These are phyloP conservation scores for Eudiplozoon nipponicum DNA, from an alignment of 2,888 invertebrate genomes.

Conservation along the genomic window DNA sequence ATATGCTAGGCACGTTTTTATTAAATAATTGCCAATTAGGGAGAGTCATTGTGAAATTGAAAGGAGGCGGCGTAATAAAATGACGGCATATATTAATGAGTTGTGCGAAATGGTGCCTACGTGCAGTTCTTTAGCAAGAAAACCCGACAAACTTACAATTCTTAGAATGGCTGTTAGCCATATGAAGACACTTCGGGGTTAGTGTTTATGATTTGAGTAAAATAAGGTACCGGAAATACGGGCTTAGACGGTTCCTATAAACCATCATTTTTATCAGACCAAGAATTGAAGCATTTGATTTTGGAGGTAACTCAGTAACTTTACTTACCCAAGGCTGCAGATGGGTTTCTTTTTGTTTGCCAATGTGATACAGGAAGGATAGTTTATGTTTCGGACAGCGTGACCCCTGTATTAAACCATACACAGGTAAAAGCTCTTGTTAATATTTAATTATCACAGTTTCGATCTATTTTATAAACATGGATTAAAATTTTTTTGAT, in stretches of 20 bases:
- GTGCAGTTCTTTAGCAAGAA: slow-evolving; percentile 69
- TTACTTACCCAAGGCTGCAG: slow-evolving; percentile 40
- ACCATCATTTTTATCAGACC: slow-evolving; percentile 87
- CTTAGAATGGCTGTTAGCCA: slow-evolving; percentile 89
- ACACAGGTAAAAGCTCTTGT: slow-evolving; percentile 38
- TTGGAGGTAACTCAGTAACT: slow-evolving; percentile 35
- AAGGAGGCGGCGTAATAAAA: slow-evolving; percentile 76
- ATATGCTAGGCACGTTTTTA: slow-evolving; percentile 10
- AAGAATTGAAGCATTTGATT: slow-evolving; percentile 86
- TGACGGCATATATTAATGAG: slow-evolving; percentile 95
- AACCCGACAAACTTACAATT: slow-evolving; percentile 87
- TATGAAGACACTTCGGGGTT: slow-evolving; percentile 75
- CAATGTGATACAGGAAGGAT: slow-evolving; percentile 82
- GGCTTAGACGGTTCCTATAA: slow-evolving; percentile 71
- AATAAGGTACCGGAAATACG: slow-evolving; percentile 81
- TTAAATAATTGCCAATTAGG: slow-evolving; percentile 29
- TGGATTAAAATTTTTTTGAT: too few relatives aligned
- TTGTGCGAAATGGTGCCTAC: slow-evolving; percentile 94
- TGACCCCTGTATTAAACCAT: slow-evolving; percentile 78
- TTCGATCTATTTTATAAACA: too few relatives aligned
- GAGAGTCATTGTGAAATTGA: slow-evolving; percentile 96
- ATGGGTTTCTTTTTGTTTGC: slow-evolving; percentile 78
- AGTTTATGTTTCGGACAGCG: slow-evolving; percentile 88
- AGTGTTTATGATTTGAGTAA: neutral
- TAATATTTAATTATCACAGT: too few relatives aligned